Evolutionary conservation across 2,113 vertebrate species (phyloP).

Genomic region (Odocoileus hemionus): DNA sequence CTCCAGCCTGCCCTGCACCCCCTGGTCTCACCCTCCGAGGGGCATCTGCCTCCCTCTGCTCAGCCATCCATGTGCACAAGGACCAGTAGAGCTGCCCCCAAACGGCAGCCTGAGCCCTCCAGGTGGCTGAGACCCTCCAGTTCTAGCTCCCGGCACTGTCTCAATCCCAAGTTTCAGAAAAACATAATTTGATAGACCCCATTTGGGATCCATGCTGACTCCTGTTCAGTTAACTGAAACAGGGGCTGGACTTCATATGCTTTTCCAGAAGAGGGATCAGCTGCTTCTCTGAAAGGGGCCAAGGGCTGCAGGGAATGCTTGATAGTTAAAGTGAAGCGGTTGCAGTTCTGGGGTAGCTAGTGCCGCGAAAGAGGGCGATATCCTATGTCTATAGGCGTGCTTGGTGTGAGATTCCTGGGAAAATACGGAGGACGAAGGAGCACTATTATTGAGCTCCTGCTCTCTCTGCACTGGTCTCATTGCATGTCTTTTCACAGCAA

Average conservation of each 20-base stretch:
- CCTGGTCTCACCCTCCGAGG: rapidly evolving
- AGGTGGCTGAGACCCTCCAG: background rate
- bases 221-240: background rate
- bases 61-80: rapidly evolving
- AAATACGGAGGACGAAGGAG: too few species aligned
- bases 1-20: background rate
- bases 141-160: background rate
- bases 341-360: background rate
- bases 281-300: background rate
- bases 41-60: background rate
- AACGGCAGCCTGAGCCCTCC: background rate
- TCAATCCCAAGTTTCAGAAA: background rate
- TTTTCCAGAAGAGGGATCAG: background rate
- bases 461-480: rapidly evolving
- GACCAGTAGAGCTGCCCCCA: background rate
- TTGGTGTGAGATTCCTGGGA: background rate
- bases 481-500: background rate
- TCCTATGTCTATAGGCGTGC: background rate
- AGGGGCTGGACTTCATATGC: background rate
- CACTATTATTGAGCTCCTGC: background rate
- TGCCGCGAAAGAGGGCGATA: background rate
- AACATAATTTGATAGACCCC: background rate
- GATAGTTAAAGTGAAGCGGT: background rate
- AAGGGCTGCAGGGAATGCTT: background rate
- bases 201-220: background rate